Base-by-base conservation (phyloP, 2,888 invertebrate genomes). In the Unio pictorum region DNA sequence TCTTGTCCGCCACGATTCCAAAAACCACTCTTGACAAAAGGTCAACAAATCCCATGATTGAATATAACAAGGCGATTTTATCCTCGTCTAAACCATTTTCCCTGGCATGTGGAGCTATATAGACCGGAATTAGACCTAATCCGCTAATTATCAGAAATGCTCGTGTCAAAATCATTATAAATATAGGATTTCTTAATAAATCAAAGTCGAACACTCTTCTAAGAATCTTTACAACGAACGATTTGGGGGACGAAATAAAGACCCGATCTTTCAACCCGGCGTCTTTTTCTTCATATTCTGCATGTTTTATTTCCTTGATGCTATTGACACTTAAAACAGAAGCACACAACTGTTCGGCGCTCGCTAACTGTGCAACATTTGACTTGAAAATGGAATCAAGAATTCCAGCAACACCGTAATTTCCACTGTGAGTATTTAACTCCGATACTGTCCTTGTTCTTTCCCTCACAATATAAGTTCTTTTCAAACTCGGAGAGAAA, bases 81-180 rank as follows among this genome's bases (percentile, higher is more conserved):
- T 72, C 72, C 55, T 68, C 68, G 20, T 59, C 64, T 15, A 82
- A 61, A 5, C 69, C 72, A 30, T 72, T 66, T 17, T 77, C 78
- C 28, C 72, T 67, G 17, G 76, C 77, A 61, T 77, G 67, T 6
- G 77, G 71, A 0, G 80, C 78, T 15, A 82, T 57, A 45, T 69
- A 77, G 1, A 78, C 60, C 3, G 69, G 64, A 6, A 70, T 56
- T 18, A 75, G 26, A 20, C 28, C 61, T 15, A 68, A 23, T 4
- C 74, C 74, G 11, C 68, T 26, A n/a, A 67, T 61, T 28, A 66
- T 61, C 20, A 65, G 63, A 62, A 68, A 67, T 17, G 67, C 69
- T 60, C 65, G 61, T 8, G 68, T 18, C 20, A 75, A 56, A 68
- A 64, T 72, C 20, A 63, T 56, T 45, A 70, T n/a, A 63, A 72